Evolutionary conservation across 2,888 invertebrate species (phyloP).

Genomic region (Ormia ochracea): DNA sequence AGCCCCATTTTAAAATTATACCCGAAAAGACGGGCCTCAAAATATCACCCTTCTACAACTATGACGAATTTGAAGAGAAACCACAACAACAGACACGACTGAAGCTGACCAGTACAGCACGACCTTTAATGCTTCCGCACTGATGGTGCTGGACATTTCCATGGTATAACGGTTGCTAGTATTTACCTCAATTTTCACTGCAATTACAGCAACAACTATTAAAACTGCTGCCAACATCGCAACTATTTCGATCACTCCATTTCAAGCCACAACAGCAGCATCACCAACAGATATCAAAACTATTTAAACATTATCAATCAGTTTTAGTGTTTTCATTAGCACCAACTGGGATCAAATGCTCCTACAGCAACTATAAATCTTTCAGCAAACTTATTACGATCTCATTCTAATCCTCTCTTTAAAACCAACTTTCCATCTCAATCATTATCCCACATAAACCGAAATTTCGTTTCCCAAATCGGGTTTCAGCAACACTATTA

Average conservation of each 20-base stretch:
- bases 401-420: constrained; percentile 20
- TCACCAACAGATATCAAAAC: constrained; percentile 26
- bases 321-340: constrained; percentile 45
- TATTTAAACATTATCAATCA: constrained; percentile 21
- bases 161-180: constrained; percentile 76
- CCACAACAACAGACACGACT: constrained; percentile 69
- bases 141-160: constrained; percentile 78
- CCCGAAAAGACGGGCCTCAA: constrained; percentile 79
- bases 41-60: constrained; percentile 78
- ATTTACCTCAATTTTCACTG: constrained; percentile 15
- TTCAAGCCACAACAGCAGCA: neutral
- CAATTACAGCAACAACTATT: neutral
- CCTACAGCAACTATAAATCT: constrained; percentile 18
- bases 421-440: neutral
- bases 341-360: constrained; percentile 45
- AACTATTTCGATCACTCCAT: neutral
- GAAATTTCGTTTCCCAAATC: neutral
- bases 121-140: constrained; percentile 76
- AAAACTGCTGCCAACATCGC: neutral
- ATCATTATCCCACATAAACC: neutral
- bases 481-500: neutral
- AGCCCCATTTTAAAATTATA: constrained; percentile 78
- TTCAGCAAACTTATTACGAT: constrained; percentile 40
- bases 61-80: constrained; percentile 71
- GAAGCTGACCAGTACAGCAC: constrained; percentile 76